Base-by-base conservation (phyloP, 2,113 vertebrate species). In the Coracopsis vasa region DNA sequence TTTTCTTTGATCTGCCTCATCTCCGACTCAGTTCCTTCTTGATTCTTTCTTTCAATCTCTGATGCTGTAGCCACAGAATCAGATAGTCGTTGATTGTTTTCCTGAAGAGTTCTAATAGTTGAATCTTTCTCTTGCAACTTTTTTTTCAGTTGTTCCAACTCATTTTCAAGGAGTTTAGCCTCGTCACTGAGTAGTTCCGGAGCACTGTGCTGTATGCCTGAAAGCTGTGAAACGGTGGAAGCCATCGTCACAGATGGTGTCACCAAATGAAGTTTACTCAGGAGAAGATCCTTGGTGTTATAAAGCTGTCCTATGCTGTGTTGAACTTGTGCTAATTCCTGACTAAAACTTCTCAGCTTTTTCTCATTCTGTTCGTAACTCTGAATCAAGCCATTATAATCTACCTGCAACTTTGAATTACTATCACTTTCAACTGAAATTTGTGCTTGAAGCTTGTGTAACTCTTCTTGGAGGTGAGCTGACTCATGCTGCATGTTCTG, bases 401-500 rank as follows among this genome's bases (percentile, higher is more conserved):
- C 99, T n/a, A 98, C 98, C 1, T 99, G 99, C 35, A 99, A 95
- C 72, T 98, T 98, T 48, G 98, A 99, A 96, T 98, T 99, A 80
- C 98, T 99, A 81, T 99, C 99, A 0, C 97, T 99, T 95, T 99
- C 99, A 1, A 98, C 98, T 2, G 98, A 97, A 50, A 99, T 98
- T 85, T 99, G 99, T 14, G 98, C 98, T 91, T 99, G 99, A 37
- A 99, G 98, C 16, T 98, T 98, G 13, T 99, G 96, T 20, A 99
- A 98, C 60, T 99, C 99, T 39, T 99, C 99, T 33, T 99, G 99
- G 44, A 99, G 98, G 90, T 99, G 99, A 27, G 98, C 99, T 0
- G 99, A 99, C 97, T 99, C 99, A 2, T 99, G 99, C n/a, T 99
- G 99, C 99, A 99, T 99, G 81, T 99, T 99, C 92, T 99, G 99